Evolutionary conservation across 2,888 invertebrate species (phyloP).

Genomic region (Ephialtes manifestator): DNA sequence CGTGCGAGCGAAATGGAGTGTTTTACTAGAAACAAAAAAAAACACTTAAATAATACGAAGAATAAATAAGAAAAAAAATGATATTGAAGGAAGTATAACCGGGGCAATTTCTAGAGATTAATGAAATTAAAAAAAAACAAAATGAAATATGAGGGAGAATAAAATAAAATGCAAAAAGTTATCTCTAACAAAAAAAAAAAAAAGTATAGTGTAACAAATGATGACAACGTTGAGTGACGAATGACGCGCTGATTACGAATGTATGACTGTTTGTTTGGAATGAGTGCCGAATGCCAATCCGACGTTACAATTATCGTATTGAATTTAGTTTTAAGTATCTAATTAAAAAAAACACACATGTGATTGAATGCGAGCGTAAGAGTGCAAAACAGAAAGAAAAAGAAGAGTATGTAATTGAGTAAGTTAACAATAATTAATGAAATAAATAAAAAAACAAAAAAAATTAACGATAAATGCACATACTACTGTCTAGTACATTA

Average conservation of each 20-base stretch:
- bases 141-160: slow-evolving; percentile 18
- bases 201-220: slow-evolving; percentile 46
- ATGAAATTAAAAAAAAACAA: slow-evolving; percentile 35
- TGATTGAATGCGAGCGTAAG: slow-evolving; percentile 59
- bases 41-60: slow-evolving; percentile 42
- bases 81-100: slow-evolving; percentile 50
- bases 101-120: slow-evolving; percentile 61
- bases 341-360: slow-evolving; percentile 46
- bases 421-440: slow-evolving; percentile 69
- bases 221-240: slow-evolving; percentile 44
- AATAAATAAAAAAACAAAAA: slow-evolving; percentile 73
- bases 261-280: slow-evolving; percentile 44
- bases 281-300: slow-evolving; percentile 51
- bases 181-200: slow-evolving; percentile 25
- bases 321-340: slow-evolving; percentile 52
- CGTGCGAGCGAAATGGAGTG: slow-evolving; percentile 27
- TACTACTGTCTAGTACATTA: slow-evolving; percentile 79
- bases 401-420: slow-evolving; percentile 56
- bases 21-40: slow-evolving; percentile 32
- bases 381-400: slow-evolving; percentile 38
- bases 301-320: slow-evolving; percentile 54
- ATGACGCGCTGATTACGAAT: slow-evolving; percentile 45
- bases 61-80: slow-evolving; percentile 40
- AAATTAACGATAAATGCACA: slow-evolving; percentile 81
- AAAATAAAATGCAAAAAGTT: slow-evolving; percentile 27